Evolutionary conservation across 2,797 vertebrate genomes (phyloP), one percentile per base, ranked within the genome.

Genomic region (Odontamblyopus lacepedii): DNA sequence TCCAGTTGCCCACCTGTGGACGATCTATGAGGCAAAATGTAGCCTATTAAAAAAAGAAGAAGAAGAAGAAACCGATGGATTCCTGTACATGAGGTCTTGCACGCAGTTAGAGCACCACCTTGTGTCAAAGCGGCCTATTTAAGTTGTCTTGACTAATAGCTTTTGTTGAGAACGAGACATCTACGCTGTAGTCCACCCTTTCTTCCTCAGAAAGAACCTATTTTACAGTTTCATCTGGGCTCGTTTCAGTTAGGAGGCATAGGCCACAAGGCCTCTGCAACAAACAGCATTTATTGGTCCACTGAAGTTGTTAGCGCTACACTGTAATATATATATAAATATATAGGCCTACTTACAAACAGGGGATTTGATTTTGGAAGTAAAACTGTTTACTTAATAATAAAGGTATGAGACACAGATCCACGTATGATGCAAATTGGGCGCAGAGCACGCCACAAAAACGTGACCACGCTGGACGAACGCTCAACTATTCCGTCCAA

Each of bases 391-490:
- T 26, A 26, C n/a, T 56, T 56, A 11, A 11, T 12, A 26, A 8
- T 56, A 26, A 3, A 26, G 53, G 53, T 55, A 9, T 55, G 53
- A 55, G 7, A 11, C 9, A n/a, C 53, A 51, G 51, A 53, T n/a
- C 51, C 55, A 3, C 4, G 55, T 23, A 23, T 26, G n/a, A 62
- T 16, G 11, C 16, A 30, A 62, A 30, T 2, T 19, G 60, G 19
- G 60, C 18, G 27, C 59, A 44, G 55, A 82, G 80, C 94, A 94
- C 92, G 87, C 91, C 89, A 78, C 69, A 82, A 59, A 87, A 95
- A 95, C 93, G 93, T 95, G 93, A 93, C 91, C 6, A 70, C 69
- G 74, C 55, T 6, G 51, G 6, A 32, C 85, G 72, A 75, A 65
- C 71, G 4, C n/a, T 26, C 5, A 18, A 11, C 7, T 0, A 0